Percentiles rank a stretch among this genome's conserved stretches.
phyloP scores from a whole-genome alignment of 2,888 invertebrate species.

The Arge pagana region DNA sequence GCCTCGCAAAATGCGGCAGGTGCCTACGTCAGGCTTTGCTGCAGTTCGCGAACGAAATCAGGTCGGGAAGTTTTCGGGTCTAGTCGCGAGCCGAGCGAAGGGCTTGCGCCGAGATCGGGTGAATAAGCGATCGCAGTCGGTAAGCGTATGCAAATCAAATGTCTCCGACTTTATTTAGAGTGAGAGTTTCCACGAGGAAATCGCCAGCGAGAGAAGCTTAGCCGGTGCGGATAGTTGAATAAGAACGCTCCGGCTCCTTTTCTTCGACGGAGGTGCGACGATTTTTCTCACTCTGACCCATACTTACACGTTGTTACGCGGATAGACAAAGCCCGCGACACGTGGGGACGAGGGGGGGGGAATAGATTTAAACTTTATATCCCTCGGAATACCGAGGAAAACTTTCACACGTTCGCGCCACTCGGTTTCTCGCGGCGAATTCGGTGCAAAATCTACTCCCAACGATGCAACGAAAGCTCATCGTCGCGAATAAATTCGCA shows the following conservation, averaged over 20 bases:
- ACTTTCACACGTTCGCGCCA: no score
- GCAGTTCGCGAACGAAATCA: constrained; percentile 36
- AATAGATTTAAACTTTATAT: no score
- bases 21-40: constrained; percentile 45
- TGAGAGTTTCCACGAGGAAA: constrained; percentile 37
- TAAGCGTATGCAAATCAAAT: constrained; percentile 46
- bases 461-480: no score
- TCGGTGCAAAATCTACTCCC: no score
- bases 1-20: constrained; percentile 42
- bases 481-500: no score
- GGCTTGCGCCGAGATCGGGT: not conserved
- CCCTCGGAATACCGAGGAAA: no score
- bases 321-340: no score
- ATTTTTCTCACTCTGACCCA: not conserved
- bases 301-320: no score
- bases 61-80: constrained; percentile 46
- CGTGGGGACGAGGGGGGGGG: no score
- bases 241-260: constrained; percentile 6
- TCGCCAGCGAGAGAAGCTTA: no score
- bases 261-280: not conserved
- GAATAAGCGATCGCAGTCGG: constrained; percentile 11
- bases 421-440: no score
- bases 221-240: constrained; percentile 13
- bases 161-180: constrained; percentile 45
- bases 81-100: constrained; percentile 29